Evolutionary conservation across 2,113 vertebrate species (phyloP).

Genomic region (Tringa solitaria): DNA sequence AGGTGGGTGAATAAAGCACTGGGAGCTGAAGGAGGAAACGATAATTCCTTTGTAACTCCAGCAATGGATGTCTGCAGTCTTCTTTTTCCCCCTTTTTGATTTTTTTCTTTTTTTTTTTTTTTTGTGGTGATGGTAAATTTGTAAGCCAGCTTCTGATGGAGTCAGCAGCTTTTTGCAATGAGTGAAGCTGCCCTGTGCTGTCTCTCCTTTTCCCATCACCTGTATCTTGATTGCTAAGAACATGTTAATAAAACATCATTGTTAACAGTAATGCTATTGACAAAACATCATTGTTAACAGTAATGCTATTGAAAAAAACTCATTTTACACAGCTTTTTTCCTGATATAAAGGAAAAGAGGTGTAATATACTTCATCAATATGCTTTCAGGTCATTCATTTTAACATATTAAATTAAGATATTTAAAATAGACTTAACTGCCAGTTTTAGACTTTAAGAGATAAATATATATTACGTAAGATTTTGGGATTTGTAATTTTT

Average conservation of each 20-base stretch:
- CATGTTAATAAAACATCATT: neutral
- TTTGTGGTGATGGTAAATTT: neutral
- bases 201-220: neutral
- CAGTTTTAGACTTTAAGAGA: neutral
- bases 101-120: no score
- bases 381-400: neutral
- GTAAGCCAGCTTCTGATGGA: neutral
- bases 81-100: fast-evolving
- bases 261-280: neutral
- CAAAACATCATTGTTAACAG: neutral
- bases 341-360: neutral
- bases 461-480: neutral
- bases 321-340: neutral
- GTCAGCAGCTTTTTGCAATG: neutral
- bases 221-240: neutral
- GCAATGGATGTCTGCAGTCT: neutral
- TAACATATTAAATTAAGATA: neutral
- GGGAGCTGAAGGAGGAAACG: neutral
- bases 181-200: neutral
- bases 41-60: neutral
- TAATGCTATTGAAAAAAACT: neutral
- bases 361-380: neutral
- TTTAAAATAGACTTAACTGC: neutral
- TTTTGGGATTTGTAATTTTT: neutral
- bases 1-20: neutral